Conservation (phyloP, 2,888 invertebrate genomes). For the Arrhopalites spinosus region DNA sequence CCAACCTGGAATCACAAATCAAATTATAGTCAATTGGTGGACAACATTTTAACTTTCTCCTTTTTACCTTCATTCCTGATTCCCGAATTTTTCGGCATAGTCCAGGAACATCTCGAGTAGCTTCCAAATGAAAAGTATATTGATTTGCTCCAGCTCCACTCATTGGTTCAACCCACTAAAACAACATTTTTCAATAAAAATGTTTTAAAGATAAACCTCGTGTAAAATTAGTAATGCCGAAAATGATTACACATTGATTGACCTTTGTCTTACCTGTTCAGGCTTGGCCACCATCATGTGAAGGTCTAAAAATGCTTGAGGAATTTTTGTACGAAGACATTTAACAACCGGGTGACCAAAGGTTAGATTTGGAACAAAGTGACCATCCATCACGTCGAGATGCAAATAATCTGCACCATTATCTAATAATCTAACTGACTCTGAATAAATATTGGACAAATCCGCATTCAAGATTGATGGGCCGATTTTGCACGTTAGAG, state of each 20-base stretch:
- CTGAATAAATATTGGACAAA: conserved; percentile 79
- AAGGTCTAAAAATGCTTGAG: conserved; percentile 89
- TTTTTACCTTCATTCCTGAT: conserved; percentile 89
- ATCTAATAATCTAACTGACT: conserved; percentile 84
- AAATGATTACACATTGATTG: too few species aligned
- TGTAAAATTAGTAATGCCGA: too few species aligned
- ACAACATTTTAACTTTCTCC: too few species aligned
- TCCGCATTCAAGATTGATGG: conserved; percentile 97
- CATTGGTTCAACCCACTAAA: conserved; percentile 92
- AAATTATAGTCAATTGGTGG: too few species aligned
- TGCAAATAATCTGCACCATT: conserved; percentile 98
- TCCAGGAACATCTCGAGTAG: conserved; percentile 70
- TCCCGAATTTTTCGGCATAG: conserved; percentile 88
- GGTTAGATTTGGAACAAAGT: conserved; percentile 97
- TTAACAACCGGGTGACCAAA: conserved; percentile 96
- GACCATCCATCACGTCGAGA: conserved; percentile 99
- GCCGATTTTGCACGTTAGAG: conserved; percentile 73
- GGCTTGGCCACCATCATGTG: conserved; percentile 99
- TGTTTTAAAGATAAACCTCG: too few species aligned
- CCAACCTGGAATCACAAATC: too few species aligned
- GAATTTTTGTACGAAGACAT: conserved; percentile 84
- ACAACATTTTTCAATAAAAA: too few species aligned
- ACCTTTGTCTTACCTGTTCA: conserved; percentile 70
- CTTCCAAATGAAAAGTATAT: conserved; percentile 97
- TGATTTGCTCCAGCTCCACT: conserved; percentile 96